Evolutionary conservation across 2,113 vertebrate genomes (phyloP).

Genomic region (Craseonycteris thonglongyai): DNA sequence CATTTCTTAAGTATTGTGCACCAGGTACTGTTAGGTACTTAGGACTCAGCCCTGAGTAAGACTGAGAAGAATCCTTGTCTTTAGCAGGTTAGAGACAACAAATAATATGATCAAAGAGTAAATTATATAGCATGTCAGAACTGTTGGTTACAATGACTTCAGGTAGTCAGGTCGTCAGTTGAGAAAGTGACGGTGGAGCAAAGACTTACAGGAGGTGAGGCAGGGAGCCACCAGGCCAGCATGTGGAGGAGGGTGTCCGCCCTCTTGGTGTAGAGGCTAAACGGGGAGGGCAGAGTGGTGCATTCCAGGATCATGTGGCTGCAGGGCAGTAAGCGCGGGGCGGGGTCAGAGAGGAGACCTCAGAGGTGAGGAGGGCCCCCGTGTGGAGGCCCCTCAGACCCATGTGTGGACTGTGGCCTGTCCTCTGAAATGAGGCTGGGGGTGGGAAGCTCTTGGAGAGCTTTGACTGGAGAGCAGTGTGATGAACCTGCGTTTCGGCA

Average conservation of each 20-base stretch:
- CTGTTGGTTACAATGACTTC: neutral
- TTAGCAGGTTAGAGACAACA: neutral
- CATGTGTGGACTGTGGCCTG: neutral
- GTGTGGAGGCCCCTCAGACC: neutral
- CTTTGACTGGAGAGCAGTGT: neutral
- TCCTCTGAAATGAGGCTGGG: neutral
- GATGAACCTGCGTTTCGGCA: neutral
- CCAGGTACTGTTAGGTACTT: neutral
- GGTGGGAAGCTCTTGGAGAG: neutral
- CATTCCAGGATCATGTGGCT: neutral
- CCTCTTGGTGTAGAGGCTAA: neutral
- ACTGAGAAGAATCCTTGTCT: neutral
- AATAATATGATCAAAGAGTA: neutral
- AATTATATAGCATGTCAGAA: neutral
- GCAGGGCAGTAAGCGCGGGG: neutral
- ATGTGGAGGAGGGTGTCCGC: neutral
- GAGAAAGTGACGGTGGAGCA: neutral
- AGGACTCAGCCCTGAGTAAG: neutral
- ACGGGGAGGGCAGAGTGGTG: neutral
- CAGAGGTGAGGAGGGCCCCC: neutral
- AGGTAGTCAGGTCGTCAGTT: neutral
- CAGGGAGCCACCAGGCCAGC: neutral
- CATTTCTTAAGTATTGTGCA: neutral
- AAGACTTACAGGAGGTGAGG: neutral
- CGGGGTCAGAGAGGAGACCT: neutral